Conservation (phyloP, 1,140 invertebrate species). For the Drosophila funebris region DNA sequence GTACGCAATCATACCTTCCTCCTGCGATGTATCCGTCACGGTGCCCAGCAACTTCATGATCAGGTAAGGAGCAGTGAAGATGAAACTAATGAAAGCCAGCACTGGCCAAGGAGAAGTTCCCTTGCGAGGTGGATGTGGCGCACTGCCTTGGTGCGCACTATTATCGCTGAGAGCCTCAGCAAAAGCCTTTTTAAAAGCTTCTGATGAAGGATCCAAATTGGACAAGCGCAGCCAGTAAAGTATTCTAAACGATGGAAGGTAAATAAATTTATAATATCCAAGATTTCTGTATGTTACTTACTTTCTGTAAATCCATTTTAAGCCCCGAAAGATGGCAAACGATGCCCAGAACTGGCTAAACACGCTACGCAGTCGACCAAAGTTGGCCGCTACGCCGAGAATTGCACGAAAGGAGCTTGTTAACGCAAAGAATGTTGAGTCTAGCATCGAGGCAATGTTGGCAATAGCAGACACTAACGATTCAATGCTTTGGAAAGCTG, state of each 20-base stretch:
- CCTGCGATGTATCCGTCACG: constrained; percentile 85
- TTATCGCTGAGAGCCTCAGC: constrained; percentile 84
- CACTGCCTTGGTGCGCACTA: constrained; percentile 55
- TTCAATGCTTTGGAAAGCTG: constrained; percentile 97
- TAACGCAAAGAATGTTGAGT: constrained; percentile 97
- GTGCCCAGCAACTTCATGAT: constrained; percentile 93
- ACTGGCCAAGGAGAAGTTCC: constrained; percentile 87
- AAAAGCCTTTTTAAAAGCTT: constrained; percentile 86
- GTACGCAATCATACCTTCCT: constrained; percentile 84
- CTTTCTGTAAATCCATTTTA: constrained; percentile 92
- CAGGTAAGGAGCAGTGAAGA: constrained; percentile 95
- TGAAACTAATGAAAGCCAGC: constrained; percentile 92
- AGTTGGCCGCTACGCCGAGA: constrained; percentile 97
- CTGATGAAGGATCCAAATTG: constrained; percentile 74
- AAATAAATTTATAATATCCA: background rate
- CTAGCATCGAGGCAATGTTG: constrained; percentile 97
- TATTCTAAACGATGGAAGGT: constrained; percentile 42
- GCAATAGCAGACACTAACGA: constrained; percentile 95
- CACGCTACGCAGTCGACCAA: constrained; percentile 91
- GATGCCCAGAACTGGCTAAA: constrained; percentile 93
- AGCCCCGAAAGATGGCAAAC: constrained; percentile 90
- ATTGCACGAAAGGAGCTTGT: constrained; percentile 97
- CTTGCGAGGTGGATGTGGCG: constrained; percentile 50
- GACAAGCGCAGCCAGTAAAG: constrained; percentile 76
- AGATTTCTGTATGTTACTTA: constrained; percentile 27